phyloP scores from a whole-genome alignment of 2,113 vertebrate species.

The Paralichthys olivaceus region DNA sequence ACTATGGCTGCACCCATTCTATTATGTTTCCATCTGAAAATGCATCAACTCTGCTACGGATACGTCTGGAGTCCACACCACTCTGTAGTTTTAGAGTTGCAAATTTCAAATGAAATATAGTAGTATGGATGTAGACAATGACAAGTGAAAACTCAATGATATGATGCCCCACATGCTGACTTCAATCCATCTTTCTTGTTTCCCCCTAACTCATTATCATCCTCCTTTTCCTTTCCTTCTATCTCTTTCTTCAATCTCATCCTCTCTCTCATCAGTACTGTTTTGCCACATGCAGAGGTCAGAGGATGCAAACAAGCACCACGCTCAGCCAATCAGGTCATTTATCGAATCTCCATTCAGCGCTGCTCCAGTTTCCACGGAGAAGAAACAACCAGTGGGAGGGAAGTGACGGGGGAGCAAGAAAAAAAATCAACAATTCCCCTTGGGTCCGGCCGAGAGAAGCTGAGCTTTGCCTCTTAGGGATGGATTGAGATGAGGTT shows the following conservation, averaged over 20 bases:
- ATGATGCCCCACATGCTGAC: neutral
- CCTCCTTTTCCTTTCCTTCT: no score
- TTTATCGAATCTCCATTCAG: slow-evolving; percentile 65
- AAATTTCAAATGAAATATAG: no score
- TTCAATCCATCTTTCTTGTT: neutral
- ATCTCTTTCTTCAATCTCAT: slow-evolving; percentile 2
- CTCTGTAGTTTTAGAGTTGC: no score
- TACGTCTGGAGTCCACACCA: no score
- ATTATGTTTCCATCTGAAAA: no score
- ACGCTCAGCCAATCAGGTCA: slow-evolving; percentile 53
- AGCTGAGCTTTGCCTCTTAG: slow-evolving; percentile 17
- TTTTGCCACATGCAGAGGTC: slow-evolving; percentile 48
- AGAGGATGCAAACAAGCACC: slow-evolving; percentile 32
- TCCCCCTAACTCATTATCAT: no score
- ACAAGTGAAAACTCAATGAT: no score
- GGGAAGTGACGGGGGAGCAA: neutral
- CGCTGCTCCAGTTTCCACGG: slow-evolving; percentile 72
- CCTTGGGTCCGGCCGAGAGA: slow-evolving; percentile 29
- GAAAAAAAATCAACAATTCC: slow-evolving; percentile 46
- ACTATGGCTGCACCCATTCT: no score
- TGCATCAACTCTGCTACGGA: no score
- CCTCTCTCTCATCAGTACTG: slow-evolving; percentile 20
- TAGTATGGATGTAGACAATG: no score
- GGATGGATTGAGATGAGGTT: slow-evolving; percentile 10
- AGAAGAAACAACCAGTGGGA: slow-evolving; percentile 54